Base-by-base conservation (phyloP, 2,888 invertebrate genomes). In the Aporophyla nigra region DNA sequence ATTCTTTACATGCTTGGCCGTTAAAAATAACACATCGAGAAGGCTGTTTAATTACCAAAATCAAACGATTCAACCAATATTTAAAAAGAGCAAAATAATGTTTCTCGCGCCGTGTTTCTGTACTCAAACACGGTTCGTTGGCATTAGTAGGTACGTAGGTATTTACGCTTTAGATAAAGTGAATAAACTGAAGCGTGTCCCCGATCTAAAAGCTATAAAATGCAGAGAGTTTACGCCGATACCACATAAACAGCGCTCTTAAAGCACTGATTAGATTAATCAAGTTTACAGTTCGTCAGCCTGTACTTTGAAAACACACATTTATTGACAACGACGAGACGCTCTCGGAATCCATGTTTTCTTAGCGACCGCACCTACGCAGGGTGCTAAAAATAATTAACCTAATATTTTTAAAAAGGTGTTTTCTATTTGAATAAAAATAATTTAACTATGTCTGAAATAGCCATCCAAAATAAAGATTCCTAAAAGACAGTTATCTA, bases 201-300 rank as follows among this genome's bases (percentile, higher is more conserved):
- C n/a, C 68, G 56, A 63, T 68, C 62, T 66, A 65, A 78, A 63
- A 69, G 76, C 76, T 73, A 74, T 76, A 75, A 75, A 84, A 76
- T 71, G 72, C 67, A 63, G 40, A 72, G 59, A 74, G 27, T 86
- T 78, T 62, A 71, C 63, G 46, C 51, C 59, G 33, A 73, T 27
- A 74, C 72, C 71, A 72, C 70, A 59, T 76, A 78, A 86, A 78
- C 62, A 81, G 74, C 19, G 62, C 74, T 70, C 65, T 73, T 74
- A 74, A 73, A 73, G 74, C 77, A 40, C 74, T 74, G 78, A 86
- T 85, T 77, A 85, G 63, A 75, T 82, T 72, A 72, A 62, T 74
- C 73, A 54, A 71, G 63, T 76, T 86, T 33, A 71, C 76, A 81
- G 68, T 82, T 81, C 71, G 56, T 72, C 72, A 81, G 56, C 24